phyloP scores from a whole-genome alignment of 1,140 invertebrate species.

The Callitettix versicolor region DNA sequence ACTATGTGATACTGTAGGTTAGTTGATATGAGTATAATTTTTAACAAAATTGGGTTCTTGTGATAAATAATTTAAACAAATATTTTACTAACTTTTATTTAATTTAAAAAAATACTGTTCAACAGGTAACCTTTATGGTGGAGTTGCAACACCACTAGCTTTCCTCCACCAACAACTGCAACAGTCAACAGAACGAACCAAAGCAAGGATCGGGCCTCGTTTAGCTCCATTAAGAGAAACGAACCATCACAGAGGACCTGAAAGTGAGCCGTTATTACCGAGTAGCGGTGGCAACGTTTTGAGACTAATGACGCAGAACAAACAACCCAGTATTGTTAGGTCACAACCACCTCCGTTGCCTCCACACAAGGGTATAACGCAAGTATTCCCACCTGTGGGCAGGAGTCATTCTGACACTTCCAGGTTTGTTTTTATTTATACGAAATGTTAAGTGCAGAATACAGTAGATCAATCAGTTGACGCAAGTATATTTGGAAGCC shows the following conservation, averaged over 20 bases:
- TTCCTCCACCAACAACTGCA: constrained; percentile 43
- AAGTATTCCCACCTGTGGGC: constrained; percentile 19
- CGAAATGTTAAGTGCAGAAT: too few relatives aligned
- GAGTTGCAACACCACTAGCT: constrained; percentile 54
- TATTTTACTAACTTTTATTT: too few relatives aligned
- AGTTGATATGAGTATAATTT: too few relatives aligned
- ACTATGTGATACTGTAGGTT: too few relatives aligned
- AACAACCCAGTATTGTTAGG: background rate
- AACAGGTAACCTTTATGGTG: constrained; percentile 45
- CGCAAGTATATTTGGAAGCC: too few relatives aligned
- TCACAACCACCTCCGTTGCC: constrained; percentile 22
- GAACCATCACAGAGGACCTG: constrained; percentile 40
- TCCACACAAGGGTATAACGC: constrained; percentile 22
- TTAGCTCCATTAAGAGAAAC: constrained; percentile 35
- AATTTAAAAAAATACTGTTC: background rate
- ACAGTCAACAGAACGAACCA: constrained; percentile 23
- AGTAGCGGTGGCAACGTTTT: constrained; percentile 11
- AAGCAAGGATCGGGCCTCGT: constrained; percentile 29
- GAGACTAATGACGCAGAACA: constrained; percentile 4
- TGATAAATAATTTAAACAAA: too few relatives aligned
- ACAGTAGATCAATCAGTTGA: too few relatives aligned
- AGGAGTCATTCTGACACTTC: constrained; percentile 6
- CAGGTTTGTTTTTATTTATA: background rate
- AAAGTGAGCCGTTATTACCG: constrained; percentile 56
- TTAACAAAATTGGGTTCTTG: too few relatives aligned